phyloP scores from a whole-genome alignment of 2,888 invertebrate species.

The Drosophila limbata region DNA sequence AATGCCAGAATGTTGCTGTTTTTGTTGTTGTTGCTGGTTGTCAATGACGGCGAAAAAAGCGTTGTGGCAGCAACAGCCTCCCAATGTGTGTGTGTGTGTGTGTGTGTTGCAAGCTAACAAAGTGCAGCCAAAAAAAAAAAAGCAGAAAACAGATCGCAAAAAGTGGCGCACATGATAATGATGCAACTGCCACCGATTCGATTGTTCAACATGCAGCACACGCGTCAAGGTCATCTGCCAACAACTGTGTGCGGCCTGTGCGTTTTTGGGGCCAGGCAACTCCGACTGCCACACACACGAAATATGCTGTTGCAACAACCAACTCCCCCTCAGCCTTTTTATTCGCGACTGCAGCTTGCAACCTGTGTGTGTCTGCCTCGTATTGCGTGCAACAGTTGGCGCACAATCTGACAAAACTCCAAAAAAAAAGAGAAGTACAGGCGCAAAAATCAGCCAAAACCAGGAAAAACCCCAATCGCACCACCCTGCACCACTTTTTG shows the following conservation, averaged over 20 bases:
- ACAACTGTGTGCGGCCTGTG: conserved; percentile 10
- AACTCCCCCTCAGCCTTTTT: conserved; percentile 9
- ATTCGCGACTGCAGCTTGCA: conserved; percentile 36
- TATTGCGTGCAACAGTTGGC: conserved; percentile 68
- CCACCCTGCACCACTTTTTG: conserved; percentile 27
- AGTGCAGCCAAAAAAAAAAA: conserved; percentile 51
- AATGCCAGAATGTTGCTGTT: conserved; percentile 44
- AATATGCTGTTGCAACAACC: conserved; percentile 17
- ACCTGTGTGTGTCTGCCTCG: conserved; percentile 28
- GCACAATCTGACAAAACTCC: conserved; percentile 14
- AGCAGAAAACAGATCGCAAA: conserved; percentile 18
- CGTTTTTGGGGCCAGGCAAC: conserved; percentile 19
- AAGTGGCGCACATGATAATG: conserved; percentile 43
- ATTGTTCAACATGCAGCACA: conserved; percentile 75
- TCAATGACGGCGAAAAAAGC: conserved; percentile 66
- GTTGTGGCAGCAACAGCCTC: conserved; percentile 28
- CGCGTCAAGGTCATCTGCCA: conserved; percentile 69
- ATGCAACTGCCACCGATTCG: conserved; percentile 66
- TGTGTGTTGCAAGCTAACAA: conserved; percentile 48
- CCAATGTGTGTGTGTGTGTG: conserved; percentile 9
- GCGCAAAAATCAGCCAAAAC: conserved; percentile 22
- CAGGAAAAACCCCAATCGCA: background rate
- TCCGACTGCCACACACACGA: conserved; percentile 4
- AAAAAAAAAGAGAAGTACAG: conserved; percentile 13
- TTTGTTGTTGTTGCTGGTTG: conserved; percentile 47